These are phyloP conservation scores for Bubalus kerabau DNA, from an alignment of 2,113 vertebrate genomes.

Conservation along the genomic window DNA sequence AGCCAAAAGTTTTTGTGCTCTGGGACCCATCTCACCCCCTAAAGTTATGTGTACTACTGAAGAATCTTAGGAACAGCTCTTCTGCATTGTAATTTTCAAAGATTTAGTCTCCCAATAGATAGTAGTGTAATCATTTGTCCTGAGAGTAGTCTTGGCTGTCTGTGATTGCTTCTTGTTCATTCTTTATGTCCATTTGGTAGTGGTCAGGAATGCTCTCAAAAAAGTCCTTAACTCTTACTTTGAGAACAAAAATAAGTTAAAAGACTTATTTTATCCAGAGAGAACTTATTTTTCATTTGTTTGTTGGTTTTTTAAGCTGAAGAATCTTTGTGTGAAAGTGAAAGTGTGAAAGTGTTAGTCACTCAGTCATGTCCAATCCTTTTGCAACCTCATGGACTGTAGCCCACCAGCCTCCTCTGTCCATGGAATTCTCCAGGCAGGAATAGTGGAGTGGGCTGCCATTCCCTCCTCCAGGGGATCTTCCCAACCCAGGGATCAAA, in stretches of 20 bases:
- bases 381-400: neutral
- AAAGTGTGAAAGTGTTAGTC: neutral
- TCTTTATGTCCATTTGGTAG: neutral
- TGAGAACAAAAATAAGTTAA: conserved; percentile 2
- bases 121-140: neutral
- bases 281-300: neutral
- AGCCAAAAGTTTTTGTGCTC: neutral
- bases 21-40: neutral
- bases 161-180: neutral
- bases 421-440: neutral
- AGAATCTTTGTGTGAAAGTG: neutral
- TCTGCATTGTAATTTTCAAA: neutral
- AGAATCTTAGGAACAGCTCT: neutral
- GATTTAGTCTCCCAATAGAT: neutral
- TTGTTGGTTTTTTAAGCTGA: neutral
- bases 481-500: neutral
- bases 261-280: neutral
- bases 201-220: neutral
- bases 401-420: neutral
- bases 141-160: neutral
- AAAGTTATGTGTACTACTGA: neutral
- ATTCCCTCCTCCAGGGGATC: neutral
- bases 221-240: neutral
- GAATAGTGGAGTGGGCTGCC: neutral
- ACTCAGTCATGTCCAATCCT: neutral